Percentiles rank a stretch among this genome's conserved stretches.
These are phyloP conservation scores for Taenaris catops DNA, from an alignment of 2,888 invertebrate species.

Conservation along the genomic window DNA sequence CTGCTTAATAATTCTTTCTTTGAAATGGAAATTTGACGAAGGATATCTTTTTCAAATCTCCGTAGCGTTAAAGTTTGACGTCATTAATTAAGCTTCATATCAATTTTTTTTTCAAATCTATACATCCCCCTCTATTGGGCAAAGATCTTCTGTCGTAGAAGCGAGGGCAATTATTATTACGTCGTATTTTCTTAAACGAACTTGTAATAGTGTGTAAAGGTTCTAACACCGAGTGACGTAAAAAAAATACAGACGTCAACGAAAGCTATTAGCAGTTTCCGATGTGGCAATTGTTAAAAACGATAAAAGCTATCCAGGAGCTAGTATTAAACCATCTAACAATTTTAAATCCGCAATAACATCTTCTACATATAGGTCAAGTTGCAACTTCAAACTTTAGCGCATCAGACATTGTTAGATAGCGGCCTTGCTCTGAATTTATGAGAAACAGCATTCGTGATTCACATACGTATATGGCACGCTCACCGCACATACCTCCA, in stretches of 20 bases:
- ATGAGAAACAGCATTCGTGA: constrained; percentile 8
- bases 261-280: constrained; percentile 13
- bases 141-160: too few species aligned
- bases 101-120: too few species aligned
- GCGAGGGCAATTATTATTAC: too few species aligned
- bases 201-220: constrained; percentile 1
- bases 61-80: too few species aligned
- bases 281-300: constrained; percentile 13
- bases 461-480: not conserved
- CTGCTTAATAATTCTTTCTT: too few species aligned
- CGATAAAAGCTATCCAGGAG: constrained; percentile 16
- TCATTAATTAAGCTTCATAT: too few species aligned
- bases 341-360: constrained; percentile 3
- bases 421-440: constrained; percentile 11
- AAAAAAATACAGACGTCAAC: constrained; percentile 7
- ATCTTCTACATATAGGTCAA: constrained; percentile 8
- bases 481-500: constrained; percentile 2
- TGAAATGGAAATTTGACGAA: too few species aligned
- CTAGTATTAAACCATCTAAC: constrained; percentile 1
- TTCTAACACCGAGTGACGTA: constrained; percentile 8
- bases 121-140: too few species aligned
- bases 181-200: too few species aligned
- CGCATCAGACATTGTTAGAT: constrained; percentile 8
- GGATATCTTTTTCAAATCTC: too few species aligned
- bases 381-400: constrained; percentile 7